Percentiles rank a stretch among this genome's conserved stretches.
These are phyloP conservation scores for Troides helena DNA, from an alignment of 2,888 invertebrate genomes.

Conservation along the genomic window DNA sequence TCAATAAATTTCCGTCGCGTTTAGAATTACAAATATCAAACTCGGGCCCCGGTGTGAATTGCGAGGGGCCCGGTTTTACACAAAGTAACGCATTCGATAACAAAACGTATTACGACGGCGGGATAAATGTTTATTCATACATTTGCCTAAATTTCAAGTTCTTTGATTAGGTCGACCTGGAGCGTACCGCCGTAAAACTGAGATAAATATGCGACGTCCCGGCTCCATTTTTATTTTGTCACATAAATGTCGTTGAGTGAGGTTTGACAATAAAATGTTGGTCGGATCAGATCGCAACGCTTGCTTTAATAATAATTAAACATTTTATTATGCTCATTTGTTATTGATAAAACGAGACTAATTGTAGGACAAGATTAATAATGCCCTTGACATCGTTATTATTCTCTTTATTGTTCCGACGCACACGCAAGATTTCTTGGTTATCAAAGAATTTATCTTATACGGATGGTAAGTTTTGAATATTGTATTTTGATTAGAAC, in stretches of 20 bases:
- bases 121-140: slow-evolving; percentile 41
- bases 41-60: slow-evolving; percentile 39
- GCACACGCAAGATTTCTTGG: neutral
- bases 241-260: slow-evolving; percentile 10
- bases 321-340: neutral
- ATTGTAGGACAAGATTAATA: slow-evolving; percentile 10
- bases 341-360: slow-evolving; percentile 10
- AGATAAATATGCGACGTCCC: slow-evolving; percentile 15
- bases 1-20: slow-evolving; percentile 33
- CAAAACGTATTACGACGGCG: slow-evolving; percentile 38
- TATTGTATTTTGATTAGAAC: neutral
- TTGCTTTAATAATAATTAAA: neutral
- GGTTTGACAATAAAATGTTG: neutral
- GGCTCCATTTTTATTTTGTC: slow-evolving; percentile 12
- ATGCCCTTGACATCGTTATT: slow-evolving; percentile 13
- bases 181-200: slow-evolving; percentile 25
- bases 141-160: slow-evolving; percentile 33
- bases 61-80: slow-evolving; percentile 42
- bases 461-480: neutral
- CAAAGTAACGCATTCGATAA: slow-evolving; percentile 49
- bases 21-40: slow-evolving; percentile 48
- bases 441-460: neutral
- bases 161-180: slow-evolving; percentile 19
- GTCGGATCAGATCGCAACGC: neutral
- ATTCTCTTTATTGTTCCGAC: slow-evolving; percentile 1